phyloP scores from a whole-genome alignment of 2,797 vertebrate genomes.

The Sebastes dallii region DNA sequence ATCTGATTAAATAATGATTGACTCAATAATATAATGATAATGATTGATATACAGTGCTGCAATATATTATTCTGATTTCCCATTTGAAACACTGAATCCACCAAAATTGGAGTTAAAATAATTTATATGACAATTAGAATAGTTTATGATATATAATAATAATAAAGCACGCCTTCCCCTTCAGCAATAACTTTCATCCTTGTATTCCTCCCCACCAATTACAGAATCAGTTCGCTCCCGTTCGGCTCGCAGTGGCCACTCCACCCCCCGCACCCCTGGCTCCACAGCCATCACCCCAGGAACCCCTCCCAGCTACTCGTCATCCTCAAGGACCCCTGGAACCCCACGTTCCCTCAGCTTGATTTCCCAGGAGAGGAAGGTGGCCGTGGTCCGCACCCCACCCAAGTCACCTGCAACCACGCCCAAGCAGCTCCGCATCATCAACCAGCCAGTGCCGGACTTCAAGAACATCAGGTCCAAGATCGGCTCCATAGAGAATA shows the following conservation, averaged over 20 bases:
- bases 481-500: conserved; percentile 97
- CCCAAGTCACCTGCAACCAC: conserved; percentile 96
- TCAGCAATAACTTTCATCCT: neutral
- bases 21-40: too few species aligned
- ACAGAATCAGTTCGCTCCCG: conserved; percentile 91
- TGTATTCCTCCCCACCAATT: conserved; percentile 68
- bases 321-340: conserved; percentile 93
- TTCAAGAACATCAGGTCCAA: conserved; percentile 97
- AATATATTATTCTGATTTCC: neutral
- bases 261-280: conserved; percentile 94
- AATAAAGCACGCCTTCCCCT: neutral
- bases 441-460: conserved; percentile 96
- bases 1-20: neutral
- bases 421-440: conserved; percentile 95
- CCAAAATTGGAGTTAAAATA: neutral
- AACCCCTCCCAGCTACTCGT: conserved; percentile 94
- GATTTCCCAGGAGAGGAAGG: conserved; percentile 93
- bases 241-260: conserved; percentile 95
- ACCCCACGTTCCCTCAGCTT: conserved; percentile 94
- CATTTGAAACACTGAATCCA: neutral
- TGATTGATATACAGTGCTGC: neutral
- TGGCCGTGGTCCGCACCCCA: conserved; percentile 94
- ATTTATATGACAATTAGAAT: neutral
- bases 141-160: neutral
- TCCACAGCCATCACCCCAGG: conserved; percentile 95